Evolutionary conservation across 2,113 vertebrate species (phyloP), one percentile per base, ranked within the genome.

Genomic region (Nansenia antarctica): DNA sequence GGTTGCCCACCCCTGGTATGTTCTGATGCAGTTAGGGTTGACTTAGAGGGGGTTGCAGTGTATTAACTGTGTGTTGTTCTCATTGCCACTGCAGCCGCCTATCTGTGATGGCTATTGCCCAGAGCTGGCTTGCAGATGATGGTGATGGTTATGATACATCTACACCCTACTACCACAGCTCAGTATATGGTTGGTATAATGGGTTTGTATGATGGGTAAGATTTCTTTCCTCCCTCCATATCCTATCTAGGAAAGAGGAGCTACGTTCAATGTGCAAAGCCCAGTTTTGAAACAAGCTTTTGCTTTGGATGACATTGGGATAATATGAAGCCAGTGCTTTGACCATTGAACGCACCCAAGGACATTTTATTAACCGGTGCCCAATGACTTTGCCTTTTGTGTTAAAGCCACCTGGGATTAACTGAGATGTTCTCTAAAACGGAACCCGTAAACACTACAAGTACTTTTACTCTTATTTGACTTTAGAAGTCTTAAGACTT

Each of bases 191-290:
- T 97, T 97, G 95, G 96, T 97, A 97, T 97, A 94, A 96, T 93
- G 96, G 96, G 96, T 97, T 97, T 97, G 96, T 97, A 97, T 96
- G 94, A 96, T 97, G 95, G 95, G 96, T 97, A 97, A 97, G 96
- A 92, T 93, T 93, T 92, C 84, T 93, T 93, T 93, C 88, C 91
- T 92, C 92, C 91, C 92, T 93, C 84, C 89, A 92, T 91, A 86
- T 90, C 88, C 87, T 90, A 85, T 72, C 85, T 89, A 89, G 89
- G 87, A 68, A 84, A 81, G 83, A 84, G 80, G 86, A 84, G 81
- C 59, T 72, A 81, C 76, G 85, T 91, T 86, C 86, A 89, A 80
- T 82, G 83, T 82, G 66, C 84, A 84, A 89, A 86, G 88, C 74
- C 0, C 26, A 14, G 22, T 69, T 72, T 55, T 24, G 18, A 30